Evolutionary conservation across 2,888 invertebrate genomes (phyloP).

Genomic region (Drosophila sordidula): DNA sequence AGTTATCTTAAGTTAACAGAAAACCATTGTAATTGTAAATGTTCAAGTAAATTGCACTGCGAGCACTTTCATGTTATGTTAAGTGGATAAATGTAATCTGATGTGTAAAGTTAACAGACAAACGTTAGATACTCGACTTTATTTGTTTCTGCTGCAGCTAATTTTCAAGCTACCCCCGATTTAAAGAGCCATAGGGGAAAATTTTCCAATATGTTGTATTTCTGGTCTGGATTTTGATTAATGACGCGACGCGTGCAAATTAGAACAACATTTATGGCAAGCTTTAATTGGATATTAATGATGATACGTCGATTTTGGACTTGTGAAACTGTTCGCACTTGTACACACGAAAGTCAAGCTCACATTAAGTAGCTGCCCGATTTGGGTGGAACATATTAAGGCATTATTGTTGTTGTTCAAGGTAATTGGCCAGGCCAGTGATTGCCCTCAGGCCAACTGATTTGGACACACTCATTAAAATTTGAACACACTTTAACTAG

Average conservation of each 20-base stretch:
- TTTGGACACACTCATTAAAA: slow-evolving; percentile 17
- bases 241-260: slow-evolving; percentile 71
- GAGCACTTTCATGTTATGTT: too few species aligned
- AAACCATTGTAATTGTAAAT: background rate
- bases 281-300: slow-evolving; percentile 76
- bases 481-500: background rate
- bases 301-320: slow-evolving; percentile 58
- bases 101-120: background rate
- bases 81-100: too few species aligned
- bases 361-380: slow-evolving; percentile 55
- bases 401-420: slow-evolving; percentile 23
- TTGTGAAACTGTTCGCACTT: slow-evolving; percentile 56
- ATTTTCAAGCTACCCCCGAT: slow-evolving; percentile 12
- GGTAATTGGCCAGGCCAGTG: slow-evolving; percentile 51
- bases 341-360: slow-evolving; percentile 22
- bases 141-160: background rate
- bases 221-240: slow-evolving; percentile 57
- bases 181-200: slow-evolving; percentile 1
- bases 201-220: slow-evolving; percentile 19
- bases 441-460: slow-evolving; percentile 21
- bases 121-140: background rate
- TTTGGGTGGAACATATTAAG: slow-evolving; percentile 50
- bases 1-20: background rate
- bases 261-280: slow-evolving; percentile 72
- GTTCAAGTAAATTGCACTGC: too few species aligned